Evolutionary conservation across 1,140 invertebrate species (phyloP).

Genomic region (Centruroides sculpturatus): DNA sequence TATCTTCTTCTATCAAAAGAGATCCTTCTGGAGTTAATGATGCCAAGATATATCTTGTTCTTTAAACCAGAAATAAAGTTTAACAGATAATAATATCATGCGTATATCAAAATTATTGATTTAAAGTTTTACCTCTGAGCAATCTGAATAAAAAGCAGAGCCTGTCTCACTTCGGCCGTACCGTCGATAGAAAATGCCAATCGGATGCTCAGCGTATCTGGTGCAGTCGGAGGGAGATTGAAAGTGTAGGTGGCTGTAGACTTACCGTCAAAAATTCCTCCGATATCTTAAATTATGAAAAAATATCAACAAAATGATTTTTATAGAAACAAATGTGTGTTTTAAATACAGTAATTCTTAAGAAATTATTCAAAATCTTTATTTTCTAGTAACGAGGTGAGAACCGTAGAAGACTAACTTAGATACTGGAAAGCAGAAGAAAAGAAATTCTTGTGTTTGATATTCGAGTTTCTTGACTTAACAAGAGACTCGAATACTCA

Average conservation of each 20-base stretch:
- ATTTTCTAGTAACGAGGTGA: too few relatives aligned
- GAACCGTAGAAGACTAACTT: too few relatives aligned
- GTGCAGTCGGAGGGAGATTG: neutral
- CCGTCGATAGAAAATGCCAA: slow-evolving; percentile 57
- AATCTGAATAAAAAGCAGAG: slow-evolving; percentile 12
- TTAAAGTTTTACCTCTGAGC: slow-evolving; percentile 4
- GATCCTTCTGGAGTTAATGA: slow-evolving; percentile 64
- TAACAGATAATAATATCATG: neutral
- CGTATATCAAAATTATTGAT: neutral
- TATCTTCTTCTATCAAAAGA: slow-evolving; percentile 67
- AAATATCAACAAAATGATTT: neutral
- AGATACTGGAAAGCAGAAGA: too few relatives aligned
- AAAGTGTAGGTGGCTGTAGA: slow-evolving; percentile 49
- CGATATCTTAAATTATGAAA: slow-evolving; percentile 46
- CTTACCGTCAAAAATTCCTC: slow-evolving; percentile 72
- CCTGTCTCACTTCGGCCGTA: neutral
- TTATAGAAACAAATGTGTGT: neutral
- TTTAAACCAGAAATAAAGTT: neutral
- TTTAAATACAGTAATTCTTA: too few relatives aligned
- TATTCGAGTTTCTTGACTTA: too few relatives aligned
- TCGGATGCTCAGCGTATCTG: slow-evolving; percentile 31
- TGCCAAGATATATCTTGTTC: slow-evolving; percentile 58
- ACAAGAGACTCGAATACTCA: too few relatives aligned
- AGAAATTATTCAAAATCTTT: too few relatives aligned
- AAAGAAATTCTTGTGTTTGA: too few relatives aligned